Evolutionary conservation across 2,797 vertebrate species (phyloP).

Genomic region (Coracias cyanogaster): DNA sequence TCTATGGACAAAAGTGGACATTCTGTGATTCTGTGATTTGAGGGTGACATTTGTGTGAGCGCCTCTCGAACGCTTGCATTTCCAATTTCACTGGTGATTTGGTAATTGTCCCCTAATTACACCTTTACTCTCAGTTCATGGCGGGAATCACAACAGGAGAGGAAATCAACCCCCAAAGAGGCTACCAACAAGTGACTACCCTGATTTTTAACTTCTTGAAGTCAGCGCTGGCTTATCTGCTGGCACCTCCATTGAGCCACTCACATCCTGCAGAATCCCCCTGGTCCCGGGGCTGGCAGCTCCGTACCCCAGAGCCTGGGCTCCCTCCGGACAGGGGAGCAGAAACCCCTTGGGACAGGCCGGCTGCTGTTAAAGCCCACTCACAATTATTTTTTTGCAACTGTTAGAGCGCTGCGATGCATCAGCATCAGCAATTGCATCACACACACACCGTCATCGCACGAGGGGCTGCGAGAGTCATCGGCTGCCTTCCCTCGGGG

Average conservation of each 20-base stretch:
- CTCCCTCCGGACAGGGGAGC: accelerated
- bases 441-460: accelerated
- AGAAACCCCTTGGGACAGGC: neutral
- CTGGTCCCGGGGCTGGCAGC: neutral
- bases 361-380: neutral
- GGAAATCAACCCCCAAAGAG: neutral
- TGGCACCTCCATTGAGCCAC: accelerated
- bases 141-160: neutral
- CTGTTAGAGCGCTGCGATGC: neutral
- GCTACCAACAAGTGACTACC: neutral
- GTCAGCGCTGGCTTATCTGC: neutral
- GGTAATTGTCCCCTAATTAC: neutral
- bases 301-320: neutral
- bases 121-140: neutral
- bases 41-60: neutral
- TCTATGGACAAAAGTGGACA: too few relatives aligned
- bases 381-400: neutral
- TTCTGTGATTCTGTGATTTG: neutral
- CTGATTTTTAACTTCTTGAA: neutral
- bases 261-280: accelerated
- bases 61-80: neutral
- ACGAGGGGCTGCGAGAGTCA: neutral
- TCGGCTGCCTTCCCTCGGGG: neutral
- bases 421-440: neutral
- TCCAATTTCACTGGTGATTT: neutral